Evolutionary conservation across 2,113 vertebrate genomes (phyloP).

Genomic region (Turdus rufiventris): DNA sequence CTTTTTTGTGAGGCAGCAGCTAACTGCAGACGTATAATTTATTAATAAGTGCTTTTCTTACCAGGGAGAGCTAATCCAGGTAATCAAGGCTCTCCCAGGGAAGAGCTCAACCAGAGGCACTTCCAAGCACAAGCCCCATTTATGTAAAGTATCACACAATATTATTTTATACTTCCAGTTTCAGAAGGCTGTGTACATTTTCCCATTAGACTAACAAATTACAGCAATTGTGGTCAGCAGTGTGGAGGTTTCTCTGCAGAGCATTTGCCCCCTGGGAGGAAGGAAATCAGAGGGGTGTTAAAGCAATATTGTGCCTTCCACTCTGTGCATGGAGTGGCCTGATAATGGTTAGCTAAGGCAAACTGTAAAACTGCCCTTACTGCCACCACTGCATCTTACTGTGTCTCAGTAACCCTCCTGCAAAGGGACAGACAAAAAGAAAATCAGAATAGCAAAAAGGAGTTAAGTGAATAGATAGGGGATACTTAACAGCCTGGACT

Average conservation of each 20-base stretch:
- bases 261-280: constrained; percentile 57
- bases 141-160: constrained; percentile 48
- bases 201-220: constrained; percentile 72
- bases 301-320: constrained; percentile 55
- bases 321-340: not conserved
- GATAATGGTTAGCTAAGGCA: constrained; percentile 39
- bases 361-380: constrained; percentile 31
- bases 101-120: constrained; percentile 33
- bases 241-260: constrained; percentile 58
- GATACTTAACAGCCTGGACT: not conserved
- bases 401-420: not conserved
- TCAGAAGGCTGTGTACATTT: constrained; percentile 37
- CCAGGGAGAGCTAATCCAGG: constrained; percentile 44
- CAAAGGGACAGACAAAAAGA: not conserved
- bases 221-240: constrained; percentile 67
- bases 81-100: constrained; percentile 36
- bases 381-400: constrained; percentile 20
- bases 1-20: not conserved
- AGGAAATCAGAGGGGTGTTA: constrained; percentile 69
- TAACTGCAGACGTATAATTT: constrained; percentile 36
- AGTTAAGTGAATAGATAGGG: not conserved
- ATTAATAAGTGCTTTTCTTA: constrained; percentile 47
- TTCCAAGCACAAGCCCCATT: constrained; percentile 31
- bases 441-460: not conserved
- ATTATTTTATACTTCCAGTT: constrained; percentile 63